Evolutionary conservation across 2,888 invertebrate species (phyloP), one percentile per base, ranked within the genome.

Genomic region (Apotomis betuletana): DNA sequence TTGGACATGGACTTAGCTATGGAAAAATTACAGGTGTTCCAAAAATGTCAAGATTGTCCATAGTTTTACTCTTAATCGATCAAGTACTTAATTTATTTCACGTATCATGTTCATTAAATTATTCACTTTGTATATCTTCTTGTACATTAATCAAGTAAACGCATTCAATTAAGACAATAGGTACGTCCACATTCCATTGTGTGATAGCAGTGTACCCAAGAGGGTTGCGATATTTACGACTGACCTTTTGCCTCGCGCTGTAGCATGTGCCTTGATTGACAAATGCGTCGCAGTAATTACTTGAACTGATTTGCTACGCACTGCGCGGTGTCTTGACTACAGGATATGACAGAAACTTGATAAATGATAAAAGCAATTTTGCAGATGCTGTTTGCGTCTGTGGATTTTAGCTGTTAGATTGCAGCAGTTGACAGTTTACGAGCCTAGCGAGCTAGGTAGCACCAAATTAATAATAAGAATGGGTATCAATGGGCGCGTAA

Each of bases 261-360:
- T 52, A 72, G 63, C 68, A 60, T 69, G 49, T 73, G 52, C 52
- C 69, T 58, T 64, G 58, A 63, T 69, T 65, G 52, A 69, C 69
- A 73, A 73, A 69, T 73, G 64, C 57, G 73, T 64, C 73, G 64
- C 60, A 73, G 64, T 69, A 58, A 73, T 44, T 51, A 44, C 60
- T 73, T 52, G 61, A 69, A 69, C 57, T 67, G 71, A 67, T 72
- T 62, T 72, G 67, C 62, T 72, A 44, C 58, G 67, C 49, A 63
- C 51, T 62, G 62, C 27, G 51, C 52, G 52, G 57, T 67, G 58
- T 58, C 62, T 68, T 63, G 61, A 63, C 62, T 58, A 62, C 15
- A 57, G 67, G 62, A 58, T 46, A 13, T 58, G 57, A 46, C 49
- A 36, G 46, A 41, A 38, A 44, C 15, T 9, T 13, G 15, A 55